Percentiles rank a stretch among this genome's conserved stretches.
Conservation (phyloP, 2,888 invertebrate genomes). For the Hyposoter dolosus region DNA sequence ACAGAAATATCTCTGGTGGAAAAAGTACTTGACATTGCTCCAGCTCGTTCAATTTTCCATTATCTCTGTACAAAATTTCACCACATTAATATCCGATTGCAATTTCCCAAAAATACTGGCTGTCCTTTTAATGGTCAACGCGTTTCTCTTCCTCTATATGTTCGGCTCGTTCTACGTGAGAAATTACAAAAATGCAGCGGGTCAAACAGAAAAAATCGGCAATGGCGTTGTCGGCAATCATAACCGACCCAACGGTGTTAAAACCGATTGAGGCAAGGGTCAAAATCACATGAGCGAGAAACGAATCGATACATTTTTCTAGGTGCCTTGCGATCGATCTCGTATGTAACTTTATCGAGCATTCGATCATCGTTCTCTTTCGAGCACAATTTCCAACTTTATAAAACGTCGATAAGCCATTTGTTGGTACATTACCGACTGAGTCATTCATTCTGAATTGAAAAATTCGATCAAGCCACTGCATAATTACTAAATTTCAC, state of each 20-base stretch:
- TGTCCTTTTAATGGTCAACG: constrained; percentile 89
- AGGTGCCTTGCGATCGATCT: constrained; percentile 16
- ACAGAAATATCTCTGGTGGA: constrained; percentile 98
- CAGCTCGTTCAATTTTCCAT: constrained; percentile 95
- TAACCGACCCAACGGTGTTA: constrained; percentile 32
- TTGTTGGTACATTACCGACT: constrained; percentile 24
- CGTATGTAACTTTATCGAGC: neutral
- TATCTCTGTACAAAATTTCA: constrained; percentile 90
- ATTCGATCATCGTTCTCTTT: neutral
- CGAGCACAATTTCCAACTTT: neutral
- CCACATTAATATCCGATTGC: constrained; percentile 86
- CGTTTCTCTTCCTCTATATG: constrained; percentile 91
- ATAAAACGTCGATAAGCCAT: constrained; percentile 19
- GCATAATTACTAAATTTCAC: constrained; percentile 7
- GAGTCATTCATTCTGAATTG: constrained; percentile 5
- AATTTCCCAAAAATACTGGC: constrained; percentile 89
- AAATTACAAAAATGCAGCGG: constrained; percentile 86
- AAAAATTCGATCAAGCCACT: neutral
- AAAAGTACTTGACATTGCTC: constrained; percentile 94
- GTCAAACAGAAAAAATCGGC: constrained; percentile 12
- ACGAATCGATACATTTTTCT: constrained; percentile 1
- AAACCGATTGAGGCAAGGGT: constrained; percentile 62
- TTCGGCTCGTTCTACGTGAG: constrained; percentile 91
- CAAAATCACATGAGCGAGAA: constrained; percentile 4
- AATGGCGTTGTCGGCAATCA: constrained; percentile 26